Evolutionary conservation across 2,113 vertebrate genomes (phyloP), one percentile per base, ranked within the genome.

Genomic region (Oreotrochilus melanogaster): DNA sequence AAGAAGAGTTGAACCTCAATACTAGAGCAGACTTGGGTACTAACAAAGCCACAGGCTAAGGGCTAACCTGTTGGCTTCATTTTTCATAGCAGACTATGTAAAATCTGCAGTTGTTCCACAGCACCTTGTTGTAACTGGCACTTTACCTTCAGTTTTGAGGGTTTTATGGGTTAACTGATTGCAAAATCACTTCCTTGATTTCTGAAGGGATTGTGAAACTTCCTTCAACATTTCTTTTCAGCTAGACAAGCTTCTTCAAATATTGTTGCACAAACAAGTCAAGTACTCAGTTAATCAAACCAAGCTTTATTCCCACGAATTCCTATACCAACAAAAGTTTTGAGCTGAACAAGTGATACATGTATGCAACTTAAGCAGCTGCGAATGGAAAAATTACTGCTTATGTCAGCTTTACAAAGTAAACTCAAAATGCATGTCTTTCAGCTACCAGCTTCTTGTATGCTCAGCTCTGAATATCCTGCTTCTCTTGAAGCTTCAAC

Each of bases 401-500:
- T 95, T 60, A 39, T 12, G 45, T 51, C 53, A 74, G 18, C 50
- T 56, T 81, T 48, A 66, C 22, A 54, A 78, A 12, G 11, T 62
- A 51, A 89, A 67, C 65, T 61, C 48, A 81, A 69, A 73, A n/a
- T 9, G 6, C 33, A 10, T 19, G 21, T 72, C 30, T 65, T 51
- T 80, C 14, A n/a, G 30, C n/a, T 17, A 91, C 27, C 28, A 83
- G 64, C 69, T 91, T 69, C 19, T 53, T 84, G 42, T 72, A 42
- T 9, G 58, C 88, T 88, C 62, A 66, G 22, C 72, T 69, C 84
- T 70, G 75, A 80, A 88, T 73, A 92, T 39, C 86, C 7, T 94
- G 92, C 96, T 96, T 94, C 94, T 86, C 69, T 60, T 70, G 90
- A 96, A 94, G 94, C 95, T 92, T 96, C 37, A 66, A 74, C 27